Base-by-base conservation (phyloP, 2,888 invertebrate species). In the Caenorhabditis sp. region DNA sequence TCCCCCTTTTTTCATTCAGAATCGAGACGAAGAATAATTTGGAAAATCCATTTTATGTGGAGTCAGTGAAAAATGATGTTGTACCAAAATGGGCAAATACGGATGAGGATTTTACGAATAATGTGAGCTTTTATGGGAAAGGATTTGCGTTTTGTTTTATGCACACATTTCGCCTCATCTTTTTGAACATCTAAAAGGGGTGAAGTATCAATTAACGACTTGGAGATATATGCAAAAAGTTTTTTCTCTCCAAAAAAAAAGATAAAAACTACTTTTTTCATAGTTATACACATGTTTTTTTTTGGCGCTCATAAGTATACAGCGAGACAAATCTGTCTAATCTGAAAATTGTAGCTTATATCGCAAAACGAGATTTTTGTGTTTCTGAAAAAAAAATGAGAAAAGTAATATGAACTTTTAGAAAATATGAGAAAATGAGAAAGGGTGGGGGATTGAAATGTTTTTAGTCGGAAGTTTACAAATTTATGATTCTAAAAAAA, bases 61-160 rank as follows among this genome's bases (percentile, higher is more conserved):
- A 81, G 55, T 72, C 76, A 5, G 54, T 57, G 6, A 74, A 62
- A 54, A 81, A 79, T 54, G 81, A 81, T 60, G 79, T 81, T 23
- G 31, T 81, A 5, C 81, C 81, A 14, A 70, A 60, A 23, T 79
- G 81, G 77, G 66, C 76, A 2, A 23, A 58, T 17, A 62, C 60
- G 2, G 43, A 65, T 5, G 61, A 69, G 17, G 62, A 66, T 43
- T 79, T 81, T 37, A 67, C 68, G 12, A 65, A 72, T 2, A 72
- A 68, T 26, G 72, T 72, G 55, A 51, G 69, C 57, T 57, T 50
- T 43, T 43, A 21, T 36, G 26, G 14, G 24, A 31, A 3, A n/a
- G 55, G 6, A 26, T 26, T 55, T 5, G 49, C 17, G 14, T 19
- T 50, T 51, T 51, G 21, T 17, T 17, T 43, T 43, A 43, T 43